Base-by-base conservation (phyloP, 2,888 invertebrate genomes). In the Hypselothyrea guttata region DNA sequence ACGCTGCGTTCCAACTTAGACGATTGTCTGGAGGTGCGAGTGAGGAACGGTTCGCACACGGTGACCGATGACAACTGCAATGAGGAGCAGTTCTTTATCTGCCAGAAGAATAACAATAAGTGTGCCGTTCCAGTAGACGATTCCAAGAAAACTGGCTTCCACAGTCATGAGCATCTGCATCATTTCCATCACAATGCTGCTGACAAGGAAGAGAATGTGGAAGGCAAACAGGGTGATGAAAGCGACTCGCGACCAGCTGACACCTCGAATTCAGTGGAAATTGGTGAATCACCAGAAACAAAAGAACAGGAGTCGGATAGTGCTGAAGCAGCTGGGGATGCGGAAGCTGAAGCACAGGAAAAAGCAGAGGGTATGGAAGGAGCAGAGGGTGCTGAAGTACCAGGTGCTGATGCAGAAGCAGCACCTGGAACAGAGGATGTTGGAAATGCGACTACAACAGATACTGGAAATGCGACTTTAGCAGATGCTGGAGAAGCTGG, bases 151-250 rank as follows among this genome's bases (percentile, higher is more conserved):
- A 44, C 30, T 3, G 7, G 13, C 1, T 47, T 68, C 40, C 76
- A 79, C 37, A 79, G 84, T 46, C 78, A 79, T 49, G 84, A 79
- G 59, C 84, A 79, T 54, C 51, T 79, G 76, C 78, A 79, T 65
- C 78, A 79, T 46, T 83, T 79, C 76, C 78, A 79, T 57, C 78
- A 79, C 33, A 63, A 79, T 37, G 15, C 68, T 2, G 52, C 28
- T 42, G 57, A 51, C 9, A 5, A 12, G 5, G 0, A 9, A 8
- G 27, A n/a, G n/a, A 8, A 12, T 9, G 52, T 30, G 35, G 62
- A 31, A 45, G 58, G 18, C 38, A 12, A 1, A 27, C 27, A 30
- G 41, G 47, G 37, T 55, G 0, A 40, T 51, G 82, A 75, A 30
- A 75, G 69, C 54, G 82, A 77, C 41, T 77, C 77, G n/a, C 63